These are phyloP conservation scores for Brassicogethes aeneus DNA, from an alignment of 2,888 invertebrate genomes.

Conservation along the genomic window DNA sequence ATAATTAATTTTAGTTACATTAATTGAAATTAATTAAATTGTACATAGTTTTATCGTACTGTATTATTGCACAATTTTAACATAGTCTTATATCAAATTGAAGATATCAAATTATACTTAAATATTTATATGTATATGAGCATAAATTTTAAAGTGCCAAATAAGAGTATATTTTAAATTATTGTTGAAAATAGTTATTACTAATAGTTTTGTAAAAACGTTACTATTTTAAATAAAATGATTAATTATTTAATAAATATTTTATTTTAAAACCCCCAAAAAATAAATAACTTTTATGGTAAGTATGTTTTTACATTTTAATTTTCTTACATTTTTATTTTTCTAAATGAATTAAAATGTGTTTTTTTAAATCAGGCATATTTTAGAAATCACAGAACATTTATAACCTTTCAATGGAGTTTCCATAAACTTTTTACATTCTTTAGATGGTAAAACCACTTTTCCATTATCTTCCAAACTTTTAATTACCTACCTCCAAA, in stretches of 20 bases:
- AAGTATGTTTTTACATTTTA: too few relatives aligned
- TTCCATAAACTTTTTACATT: slow-evolving; percentile 48
- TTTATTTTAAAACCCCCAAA: neutral
- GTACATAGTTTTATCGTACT: slow-evolving; percentile 4
- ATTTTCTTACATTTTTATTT: too few relatives aligned
- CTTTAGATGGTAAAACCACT: slow-evolving; percentile 44
- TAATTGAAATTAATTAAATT: slow-evolving; percentile 12
- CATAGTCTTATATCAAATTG: slow-evolving; percentile 2
- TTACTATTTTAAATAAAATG: slow-evolving; percentile 9
- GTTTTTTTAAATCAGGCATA: slow-evolving; percentile 65
- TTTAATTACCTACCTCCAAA: slow-evolving; percentile 42
- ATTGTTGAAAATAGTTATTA: slow-evolving; percentile 22
- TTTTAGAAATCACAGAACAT: slow-evolving; percentile 56
- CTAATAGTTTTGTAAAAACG: slow-evolving; percentile 25
- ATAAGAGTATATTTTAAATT: slow-evolving; percentile 23
- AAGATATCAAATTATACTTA: slow-evolving; percentile 8
- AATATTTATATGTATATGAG: neutral
- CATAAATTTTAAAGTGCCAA: slow-evolving; percentile 17
- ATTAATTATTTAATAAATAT: neutral
- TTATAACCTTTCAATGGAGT: slow-evolving; percentile 64
- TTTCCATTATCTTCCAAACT: slow-evolving; percentile 50
- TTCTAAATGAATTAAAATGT: slow-evolving; percentile 41
- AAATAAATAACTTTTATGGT: too few relatives aligned
- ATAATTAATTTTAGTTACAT: slow-evolving; percentile 12
- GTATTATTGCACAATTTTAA: slow-evolving; percentile 14